A percentile compares a stretch with the other conserved stretches of the same genome.
Evolutionary conservation across 1,140 invertebrate genomes (phyloP).

Genomic region (Aplysia californica): DNA sequence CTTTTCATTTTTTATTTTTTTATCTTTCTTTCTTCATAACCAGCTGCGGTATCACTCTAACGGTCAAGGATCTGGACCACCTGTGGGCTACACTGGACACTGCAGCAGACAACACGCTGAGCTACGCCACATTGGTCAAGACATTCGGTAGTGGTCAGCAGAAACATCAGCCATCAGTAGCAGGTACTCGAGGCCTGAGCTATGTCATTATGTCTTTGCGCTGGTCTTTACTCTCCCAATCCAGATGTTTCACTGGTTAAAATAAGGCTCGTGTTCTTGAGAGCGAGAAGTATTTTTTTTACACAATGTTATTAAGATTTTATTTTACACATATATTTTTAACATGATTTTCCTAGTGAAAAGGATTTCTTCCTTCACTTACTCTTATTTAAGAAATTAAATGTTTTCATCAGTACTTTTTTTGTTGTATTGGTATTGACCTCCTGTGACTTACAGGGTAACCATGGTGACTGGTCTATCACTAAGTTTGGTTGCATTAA

Average conservation of each 20-base stretch:
- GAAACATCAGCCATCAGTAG: no score
- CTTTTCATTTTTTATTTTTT: no score
- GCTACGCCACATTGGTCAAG: slow-evolving; percentile 47
- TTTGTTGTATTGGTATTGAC: neutral
- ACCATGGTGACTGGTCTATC: neutral
- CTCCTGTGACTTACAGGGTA: neutral
- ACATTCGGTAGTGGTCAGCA: slow-evolving; percentile 43
- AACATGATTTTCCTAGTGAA: no score
- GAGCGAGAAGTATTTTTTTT: neutral
- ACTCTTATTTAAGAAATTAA: no score
- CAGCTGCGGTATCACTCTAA: slow-evolving; percentile 38
- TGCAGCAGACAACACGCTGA: slow-evolving; percentile 50
- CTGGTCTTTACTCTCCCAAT: neutral
- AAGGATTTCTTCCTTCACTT: no score
- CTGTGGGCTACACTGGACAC: slow-evolving; percentile 48
- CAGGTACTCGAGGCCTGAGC: no score
- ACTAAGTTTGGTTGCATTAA: neutral
- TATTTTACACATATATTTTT: neutral
- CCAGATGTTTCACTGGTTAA: no score
- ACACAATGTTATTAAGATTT: neutral
- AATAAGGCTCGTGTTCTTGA: neutral
- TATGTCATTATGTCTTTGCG: neutral
- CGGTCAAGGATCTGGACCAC: slow-evolving; percentile 45
- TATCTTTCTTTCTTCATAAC: neutral
- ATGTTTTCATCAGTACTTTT: neutral